A percentile compares a stretch with the other conserved stretches of the same genome.
phyloP scores from a whole-genome alignment of 2,888 invertebrate genomes.

The Galerucella nymphaeae region DNA sequence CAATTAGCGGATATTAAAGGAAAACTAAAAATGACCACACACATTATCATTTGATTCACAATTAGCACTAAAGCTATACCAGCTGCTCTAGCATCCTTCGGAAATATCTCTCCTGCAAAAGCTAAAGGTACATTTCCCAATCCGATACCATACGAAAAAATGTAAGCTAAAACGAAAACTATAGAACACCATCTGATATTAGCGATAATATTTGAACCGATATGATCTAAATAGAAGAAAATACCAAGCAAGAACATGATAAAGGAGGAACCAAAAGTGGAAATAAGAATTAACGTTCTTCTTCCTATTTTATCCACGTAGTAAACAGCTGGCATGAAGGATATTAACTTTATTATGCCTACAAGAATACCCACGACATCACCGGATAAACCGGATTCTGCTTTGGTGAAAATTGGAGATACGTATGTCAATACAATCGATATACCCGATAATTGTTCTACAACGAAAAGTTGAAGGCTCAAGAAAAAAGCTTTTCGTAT shows the following conservation, averaged over 20 bases:
- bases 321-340: conserved; percentile 75
- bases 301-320: conserved; percentile 81
- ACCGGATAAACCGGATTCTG: conserved; percentile 73
- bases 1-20: conserved; percentile 35
- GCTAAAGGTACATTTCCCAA: conserved; percentile 84
- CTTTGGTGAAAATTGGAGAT: conserved; percentile 74
- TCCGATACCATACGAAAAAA: conserved; percentile 75
- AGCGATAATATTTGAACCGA: conserved; percentile 45
- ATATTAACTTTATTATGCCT: conserved; percentile 77
- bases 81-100: conserved; percentile 77
- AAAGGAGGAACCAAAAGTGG: conserved; percentile 73
- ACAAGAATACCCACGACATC: conserved; percentile 78
- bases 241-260: conserved; percentile 69
- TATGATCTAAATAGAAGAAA: conserved; percentile 72
- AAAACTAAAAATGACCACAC: conserved; percentile 41
- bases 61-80: conserved; percentile 60
- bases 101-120: conserved; percentile 83
- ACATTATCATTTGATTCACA: conserved; percentile 34
- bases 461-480: conserved; percentile 80
- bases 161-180: conserved; percentile 75
- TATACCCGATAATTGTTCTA: conserved; percentile 82
- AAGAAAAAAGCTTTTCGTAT: conserved; percentile 71
- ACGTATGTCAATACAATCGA: conserved; percentile 84
- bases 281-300: conserved; percentile 74
- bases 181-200: conserved; percentile 77